These are phyloP conservation scores for Cataglyphis hispanica DNA, from an alignment of 1,140 invertebrate genomes.

Conservation along the genomic window DNA sequence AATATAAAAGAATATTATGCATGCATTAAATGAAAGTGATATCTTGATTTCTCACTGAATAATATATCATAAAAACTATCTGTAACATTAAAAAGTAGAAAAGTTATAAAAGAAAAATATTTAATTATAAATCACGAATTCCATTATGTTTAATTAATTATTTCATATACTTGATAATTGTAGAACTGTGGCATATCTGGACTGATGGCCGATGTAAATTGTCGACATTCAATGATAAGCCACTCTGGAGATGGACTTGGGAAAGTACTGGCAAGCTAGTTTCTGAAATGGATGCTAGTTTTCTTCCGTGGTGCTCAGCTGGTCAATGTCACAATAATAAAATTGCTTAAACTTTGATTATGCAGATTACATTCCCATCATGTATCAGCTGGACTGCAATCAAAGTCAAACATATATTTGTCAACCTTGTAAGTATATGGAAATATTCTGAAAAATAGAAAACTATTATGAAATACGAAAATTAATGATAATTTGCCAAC, in stretches of 20 bases:
- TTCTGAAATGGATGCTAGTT: slow-evolving; percentile 38
- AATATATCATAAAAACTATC: not conserved
- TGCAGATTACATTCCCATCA: slow-evolving; percentile 77
- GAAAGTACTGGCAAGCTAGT: slow-evolving; percentile 38
- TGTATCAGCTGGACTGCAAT: slow-evolving; percentile 69
- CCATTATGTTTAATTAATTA: not conserved
- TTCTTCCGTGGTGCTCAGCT: slow-evolving; percentile 62
- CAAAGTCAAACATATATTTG: slow-evolving; percentile 67
- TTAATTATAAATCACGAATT: not conserved
- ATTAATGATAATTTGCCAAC: not conserved
- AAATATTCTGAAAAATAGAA: no score
- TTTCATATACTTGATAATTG: slow-evolving; percentile 14
- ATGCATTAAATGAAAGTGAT: not conserved
- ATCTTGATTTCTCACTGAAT: not conserved
- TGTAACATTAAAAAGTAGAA: not conserved
- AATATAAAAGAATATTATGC: not conserved
- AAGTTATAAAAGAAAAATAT: not conserved
- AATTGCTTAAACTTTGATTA: slow-evolving; percentile 86
- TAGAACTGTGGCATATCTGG: slow-evolving; percentile 71
- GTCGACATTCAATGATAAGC: not conserved
- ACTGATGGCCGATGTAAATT: slow-evolving; percentile 58
- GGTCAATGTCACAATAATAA: slow-evolving; percentile 74
- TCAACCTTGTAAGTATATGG: slow-evolving; percentile 65
- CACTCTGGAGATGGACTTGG: slow-evolving; percentile 61
- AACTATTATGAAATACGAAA: not conserved